A percentile compares a stretch with the other conserved stretches of the same genome.
Evolutionary conservation across 2,113 vertebrate genomes (phyloP).

Genomic region (Dicerorhinus sumatrensis): DNA sequence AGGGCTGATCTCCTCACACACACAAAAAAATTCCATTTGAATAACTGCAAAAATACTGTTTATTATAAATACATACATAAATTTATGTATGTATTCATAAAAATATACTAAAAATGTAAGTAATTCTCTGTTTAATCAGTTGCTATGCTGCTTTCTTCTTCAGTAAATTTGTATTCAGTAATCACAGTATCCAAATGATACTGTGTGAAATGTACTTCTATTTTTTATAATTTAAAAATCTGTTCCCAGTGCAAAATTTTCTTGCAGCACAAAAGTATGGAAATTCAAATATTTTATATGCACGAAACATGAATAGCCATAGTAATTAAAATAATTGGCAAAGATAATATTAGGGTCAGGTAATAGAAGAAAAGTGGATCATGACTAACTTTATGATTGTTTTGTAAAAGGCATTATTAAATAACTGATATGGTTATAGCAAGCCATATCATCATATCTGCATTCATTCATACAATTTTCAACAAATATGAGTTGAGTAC

Average conservation of each 20-base stretch:
- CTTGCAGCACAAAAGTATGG: neutral
- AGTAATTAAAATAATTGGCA: conserved; percentile 9
- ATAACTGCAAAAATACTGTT: neutral
- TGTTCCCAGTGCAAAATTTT: neutral
- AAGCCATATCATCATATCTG: neutral
- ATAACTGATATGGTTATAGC: neutral
- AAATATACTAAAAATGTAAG: neutral
- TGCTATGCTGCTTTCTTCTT: neutral
- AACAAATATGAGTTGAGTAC: neutral
- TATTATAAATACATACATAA: neutral
- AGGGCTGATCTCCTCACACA: no score
- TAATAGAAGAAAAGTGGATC: neutral
- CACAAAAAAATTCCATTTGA: neutral
- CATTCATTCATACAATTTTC: neutral
- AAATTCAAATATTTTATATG: conserved; percentile 6
- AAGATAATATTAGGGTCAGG: neutral
- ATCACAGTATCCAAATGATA: neutral
- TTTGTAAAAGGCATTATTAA: conserved; percentile 10
- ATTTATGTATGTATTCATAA: neutral
- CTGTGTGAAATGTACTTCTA: neutral
- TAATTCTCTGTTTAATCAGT: neutral
- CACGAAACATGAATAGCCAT: neutral
- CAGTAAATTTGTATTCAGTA: neutral
- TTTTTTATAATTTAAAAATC: conserved; percentile 32
- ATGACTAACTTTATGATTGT: neutral